Percentiles rank a stretch among this genome's conserved stretches.
Conservation (phyloP, 1,140 invertebrate species). For the Parapsyche elsis region DNA sequence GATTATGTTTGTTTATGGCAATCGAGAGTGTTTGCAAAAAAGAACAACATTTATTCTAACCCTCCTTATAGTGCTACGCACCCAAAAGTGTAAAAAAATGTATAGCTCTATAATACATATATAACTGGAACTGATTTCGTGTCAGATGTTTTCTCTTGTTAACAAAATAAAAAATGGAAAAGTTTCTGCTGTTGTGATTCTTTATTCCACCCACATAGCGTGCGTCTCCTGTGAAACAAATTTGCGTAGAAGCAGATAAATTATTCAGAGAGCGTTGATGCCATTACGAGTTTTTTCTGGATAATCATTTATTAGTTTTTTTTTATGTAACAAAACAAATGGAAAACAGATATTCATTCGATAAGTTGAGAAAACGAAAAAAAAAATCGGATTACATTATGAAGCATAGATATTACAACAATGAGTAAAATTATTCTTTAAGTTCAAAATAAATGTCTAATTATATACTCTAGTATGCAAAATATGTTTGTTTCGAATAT, state of each 20-base stretch:
- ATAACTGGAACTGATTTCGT: neutral
- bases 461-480: no score
- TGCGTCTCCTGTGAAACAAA: slow-evolving; percentile 38
- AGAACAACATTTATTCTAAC: no score
- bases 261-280: slow-evolving; percentile 42
- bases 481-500: neutral
- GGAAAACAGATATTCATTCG: neutral
- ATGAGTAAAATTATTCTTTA: no score
- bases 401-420: no score
- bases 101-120: neutral
- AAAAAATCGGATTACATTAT: no score
- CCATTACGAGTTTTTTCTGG: slow-evolving; percentile 34
- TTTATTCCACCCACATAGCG: slow-evolving; percentile 33
- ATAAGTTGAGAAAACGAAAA: no score
- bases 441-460: no score
- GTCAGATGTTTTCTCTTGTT: slow-evolving; percentile 11
- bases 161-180: neutral
- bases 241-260: slow-evolving; percentile 43
- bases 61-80: no score
- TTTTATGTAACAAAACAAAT: slow-evolving; percentile 25
- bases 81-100: no score
- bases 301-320: slow-evolving; percentile 40
- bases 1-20: no score
- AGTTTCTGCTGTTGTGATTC: slow-evolving; percentile 26
- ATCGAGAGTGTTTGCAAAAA: no score